Evolutionary conservation across 30 jellyfish, hydroid and myxozoan species (phyloP), one percentile per base, ranked within the genome.

Genomic region (Turritopsis rubra): DNA sequence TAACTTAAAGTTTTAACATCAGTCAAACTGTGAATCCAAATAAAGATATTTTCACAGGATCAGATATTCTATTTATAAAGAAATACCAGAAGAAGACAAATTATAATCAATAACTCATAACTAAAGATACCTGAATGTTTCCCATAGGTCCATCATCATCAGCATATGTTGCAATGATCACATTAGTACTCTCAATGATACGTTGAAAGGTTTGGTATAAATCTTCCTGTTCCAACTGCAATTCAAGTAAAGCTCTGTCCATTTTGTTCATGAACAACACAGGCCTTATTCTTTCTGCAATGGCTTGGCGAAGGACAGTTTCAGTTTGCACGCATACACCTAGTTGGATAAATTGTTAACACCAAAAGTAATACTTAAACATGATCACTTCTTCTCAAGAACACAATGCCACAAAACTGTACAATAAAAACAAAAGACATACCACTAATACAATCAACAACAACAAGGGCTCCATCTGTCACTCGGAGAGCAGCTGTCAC

Each of bases 391-490:
- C n/a, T 66, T 66, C 29, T 3, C 5, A 41, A 41, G 60, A 41
- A 5, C 13, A 13, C 5, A 41, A 41, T 68, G 16, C 7, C 28
- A 22, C 31, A 68, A 22, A 68, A 16, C 28, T 1, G 30, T 75
- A 9, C 83, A 75, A 13, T 23, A 79, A 24, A 71, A 18, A 19
- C 20, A 26, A 29, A 41, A 16, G 18, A 85, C 97, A 26, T 88
- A 94, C 99, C 99, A 80, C 98, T 90, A 85, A 95, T 96, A 88
- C 99, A 95, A 85, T 95, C 99, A 1, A 95, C 99, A 53, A 95
- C 99, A 85, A 95, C 99, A 73, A 95, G 96, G n/a, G 99, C 99
- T 53, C 99, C 99, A 86, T 95, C 99, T 8, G 99, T 95, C 74
- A 95, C 99, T 79, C 99, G 98, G 22, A 95, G 95, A 65, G 99